These are phyloP conservation scores for Thera obeliscata DNA, from an alignment of 2,888 invertebrate genomes.

Conservation along the genomic window DNA sequence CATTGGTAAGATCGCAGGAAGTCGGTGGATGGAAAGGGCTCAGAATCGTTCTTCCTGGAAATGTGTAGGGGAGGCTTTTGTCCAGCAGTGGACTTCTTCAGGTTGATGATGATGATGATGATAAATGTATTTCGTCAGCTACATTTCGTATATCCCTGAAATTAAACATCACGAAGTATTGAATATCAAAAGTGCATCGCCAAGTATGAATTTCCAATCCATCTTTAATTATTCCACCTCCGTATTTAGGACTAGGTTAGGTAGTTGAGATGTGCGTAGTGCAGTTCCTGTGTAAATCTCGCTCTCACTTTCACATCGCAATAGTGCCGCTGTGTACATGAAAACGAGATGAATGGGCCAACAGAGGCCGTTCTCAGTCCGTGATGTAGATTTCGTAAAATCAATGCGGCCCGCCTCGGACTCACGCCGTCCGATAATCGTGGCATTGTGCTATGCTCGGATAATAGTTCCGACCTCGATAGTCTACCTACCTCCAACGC, in stretches of 20 bases:
- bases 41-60: too few relatives aligned
- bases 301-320: conserved; percentile 83
- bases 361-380: conserved; percentile 76
- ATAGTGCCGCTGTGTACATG: conserved; percentile 78
- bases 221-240: conserved; percentile 63
- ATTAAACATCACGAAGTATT: too few relatives aligned
- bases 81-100: too few relatives aligned
- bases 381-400: conserved; percentile 81
- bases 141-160: too few relatives aligned
- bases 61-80: too few relatives aligned
- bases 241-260: conserved; percentile 74
- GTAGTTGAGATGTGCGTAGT: conserved; percentile 68
- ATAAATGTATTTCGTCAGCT: too few relatives aligned
- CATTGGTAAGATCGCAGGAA: too few relatives aligned
- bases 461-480: conserved; percentile 67
- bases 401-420: conserved; percentile 77
- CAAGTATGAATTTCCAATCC: conserved; percentile 35
- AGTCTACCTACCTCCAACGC: conserved; percentile 48
- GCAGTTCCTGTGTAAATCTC: conserved; percentile 77
- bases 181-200: too few relatives aligned
- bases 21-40: too few relatives aligned
- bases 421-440: conserved; percentile 66
- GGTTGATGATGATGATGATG: too few relatives aligned
- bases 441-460: conserved; percentile 74
- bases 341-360: conserved; percentile 83